Percentiles rank a stretch among this genome's conserved stretches.
Evolutionary conservation across 2,888 invertebrate species (phyloP).

Genomic region (Epiblema foenella): DNA sequence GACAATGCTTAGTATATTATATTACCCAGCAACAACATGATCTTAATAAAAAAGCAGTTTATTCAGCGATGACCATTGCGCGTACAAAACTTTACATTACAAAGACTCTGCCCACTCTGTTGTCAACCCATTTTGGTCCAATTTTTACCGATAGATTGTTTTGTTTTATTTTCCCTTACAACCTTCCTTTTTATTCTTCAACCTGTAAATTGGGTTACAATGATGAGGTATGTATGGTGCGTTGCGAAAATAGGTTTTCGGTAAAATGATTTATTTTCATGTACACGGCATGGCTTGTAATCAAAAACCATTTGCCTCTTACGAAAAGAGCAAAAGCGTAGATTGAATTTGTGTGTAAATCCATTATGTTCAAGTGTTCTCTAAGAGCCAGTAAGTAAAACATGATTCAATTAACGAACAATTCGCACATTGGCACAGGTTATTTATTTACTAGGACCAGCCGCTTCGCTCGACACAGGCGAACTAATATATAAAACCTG

Average conservation of each 20-base stretch:
- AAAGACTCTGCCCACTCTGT: background rate
- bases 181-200: constrained; percentile 62
- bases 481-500: background rate
- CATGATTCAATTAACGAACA: constrained; percentile 15
- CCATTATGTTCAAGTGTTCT: constrained; percentile 16
- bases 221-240: constrained; percentile 57
- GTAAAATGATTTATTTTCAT: constrained; percentile 48
- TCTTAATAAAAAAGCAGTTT: constrained; percentile 43
- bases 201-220: constrained; percentile 69
- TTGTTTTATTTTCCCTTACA: constrained; percentile 56
- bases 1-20: background rate
- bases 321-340: background rate
- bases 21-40: constrained; percentile 42
- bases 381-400: background rate
- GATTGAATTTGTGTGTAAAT: constrained; percentile 12
- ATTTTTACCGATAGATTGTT: constrained; percentile 63
- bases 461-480: background rate
- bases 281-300: constrained; percentile 2
- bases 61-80: constrained; percentile 45
- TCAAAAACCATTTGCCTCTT: constrained; percentile 37
- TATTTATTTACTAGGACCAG: constrained; percentile 14
- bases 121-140: constrained; percentile 43
- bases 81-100: background rate
- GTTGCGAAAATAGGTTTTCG: constrained; percentile 60
- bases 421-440: background rate